phyloP scores from a whole-genome alignment of 2,888 invertebrate species.

The Eupithecia insigniata region DNA sequence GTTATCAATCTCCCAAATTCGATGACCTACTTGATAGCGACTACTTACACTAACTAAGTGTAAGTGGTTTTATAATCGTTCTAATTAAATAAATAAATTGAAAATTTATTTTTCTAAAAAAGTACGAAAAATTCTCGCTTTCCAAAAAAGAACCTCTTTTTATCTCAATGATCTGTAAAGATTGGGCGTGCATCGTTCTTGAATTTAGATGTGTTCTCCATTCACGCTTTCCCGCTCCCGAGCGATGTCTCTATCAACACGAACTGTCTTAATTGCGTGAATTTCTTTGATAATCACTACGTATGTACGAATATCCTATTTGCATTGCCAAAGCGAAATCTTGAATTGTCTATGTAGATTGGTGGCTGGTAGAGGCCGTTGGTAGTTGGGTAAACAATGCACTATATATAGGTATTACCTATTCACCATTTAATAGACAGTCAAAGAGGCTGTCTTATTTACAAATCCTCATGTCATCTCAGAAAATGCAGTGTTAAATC shows the following conservation, averaged over 20 bases:
- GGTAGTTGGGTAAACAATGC: too few relatives aligned
- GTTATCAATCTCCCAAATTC: background rate
- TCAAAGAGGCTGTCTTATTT: background rate
- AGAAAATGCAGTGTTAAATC: conserved; percentile 24
- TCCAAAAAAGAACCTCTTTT: background rate
- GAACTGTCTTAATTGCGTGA: conserved; percentile 37
- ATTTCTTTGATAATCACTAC: conserved; percentile 30
- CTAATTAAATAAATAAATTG: too few relatives aligned
- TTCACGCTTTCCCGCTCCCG: conserved; percentile 73
- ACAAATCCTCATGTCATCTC: background rate
- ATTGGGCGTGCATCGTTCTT: conserved; percentile 39
- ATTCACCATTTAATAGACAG: background rate
- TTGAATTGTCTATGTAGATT: background rate
- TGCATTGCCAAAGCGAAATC: conserved; percentile 21
- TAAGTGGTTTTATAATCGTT: too few relatives aligned
- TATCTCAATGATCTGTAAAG: background rate
- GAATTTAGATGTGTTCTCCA: conserved; percentile 44
- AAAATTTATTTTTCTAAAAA: background rate
- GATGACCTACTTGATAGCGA: too few relatives aligned
- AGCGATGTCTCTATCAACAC: conserved; percentile 39
- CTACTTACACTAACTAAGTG: too few relatives aligned
- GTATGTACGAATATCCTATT: conserved; percentile 10
- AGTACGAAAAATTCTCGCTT: background rate
- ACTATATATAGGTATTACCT: background rate
- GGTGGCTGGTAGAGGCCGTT: too few relatives aligned